Evolutionary conservation across 35 echinoderm and acorn worm species (phyloP).

Genomic region (Holothuria glaberrima): DNA sequence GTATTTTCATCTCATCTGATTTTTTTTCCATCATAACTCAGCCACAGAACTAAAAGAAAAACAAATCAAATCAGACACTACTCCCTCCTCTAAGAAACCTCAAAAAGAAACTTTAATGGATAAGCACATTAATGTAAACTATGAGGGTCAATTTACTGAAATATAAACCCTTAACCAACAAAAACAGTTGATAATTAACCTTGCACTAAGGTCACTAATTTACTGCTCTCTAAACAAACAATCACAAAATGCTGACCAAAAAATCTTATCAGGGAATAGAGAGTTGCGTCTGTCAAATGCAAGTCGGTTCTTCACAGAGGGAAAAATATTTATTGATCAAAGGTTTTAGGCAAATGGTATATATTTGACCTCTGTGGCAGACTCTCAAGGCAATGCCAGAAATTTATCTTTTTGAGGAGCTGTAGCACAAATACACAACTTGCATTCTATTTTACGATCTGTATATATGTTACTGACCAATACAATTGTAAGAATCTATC

Average conservation of each 20-base stretch:
- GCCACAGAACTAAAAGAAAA: background rate
- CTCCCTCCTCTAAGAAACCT: too few species aligned
- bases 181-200: constrained; percentile 34
- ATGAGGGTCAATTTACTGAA: constrained; percentile 29
- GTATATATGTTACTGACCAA: constrained; percentile 30
- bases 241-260: background rate
- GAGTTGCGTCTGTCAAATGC: constrained; percentile 20
- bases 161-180: background rate
- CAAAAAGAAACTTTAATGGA: background rate
- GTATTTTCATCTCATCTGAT: background rate
- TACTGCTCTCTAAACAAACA: constrained; percentile 44
- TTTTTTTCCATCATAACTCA: constrained; percentile 7
- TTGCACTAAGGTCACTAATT: constrained; percentile 32
- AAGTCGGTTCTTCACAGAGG: constrained; percentile 14
- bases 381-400: constrained; percentile 16
- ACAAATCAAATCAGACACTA: background rate
- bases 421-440: background rate
- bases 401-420: constrained; percentile 34
- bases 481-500: background rate
- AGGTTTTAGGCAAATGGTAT: constrained; percentile 43
- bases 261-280: background rate
- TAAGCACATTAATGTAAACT: constrained; percentile 43
- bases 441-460: constrained; percentile 9
- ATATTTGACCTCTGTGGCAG: constrained; percentile 45
- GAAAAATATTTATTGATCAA: constrained; percentile 53